phyloP scores from a whole-genome alignment of 2,797 vertebrate species.

The Platyrinchus mystaceus region DNA sequence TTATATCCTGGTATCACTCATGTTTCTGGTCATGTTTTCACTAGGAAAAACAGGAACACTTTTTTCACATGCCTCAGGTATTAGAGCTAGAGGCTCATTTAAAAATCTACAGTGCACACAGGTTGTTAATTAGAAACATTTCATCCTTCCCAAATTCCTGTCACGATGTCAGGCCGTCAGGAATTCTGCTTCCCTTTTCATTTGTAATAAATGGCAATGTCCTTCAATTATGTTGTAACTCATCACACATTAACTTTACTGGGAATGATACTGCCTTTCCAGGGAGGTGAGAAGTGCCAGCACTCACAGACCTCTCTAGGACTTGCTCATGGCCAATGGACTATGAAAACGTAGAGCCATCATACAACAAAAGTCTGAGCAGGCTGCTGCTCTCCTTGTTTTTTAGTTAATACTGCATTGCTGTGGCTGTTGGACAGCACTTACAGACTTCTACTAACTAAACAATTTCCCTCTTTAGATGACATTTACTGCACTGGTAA shows the following conservation, averaged over 20 bases:
- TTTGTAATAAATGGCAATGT: slow-evolving; percentile 4
- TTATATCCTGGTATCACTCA: background rate
- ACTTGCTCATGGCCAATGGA: background rate
- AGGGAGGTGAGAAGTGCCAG: background rate
- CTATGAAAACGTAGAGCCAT: background rate
- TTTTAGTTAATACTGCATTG: background rate
- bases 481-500: background rate
- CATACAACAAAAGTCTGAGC: background rate
- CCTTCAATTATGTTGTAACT: background rate
- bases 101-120: background rate
- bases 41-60: background rate
- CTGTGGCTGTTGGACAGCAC: background rate
- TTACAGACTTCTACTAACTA: background rate
- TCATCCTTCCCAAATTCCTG: background rate
- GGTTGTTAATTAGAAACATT: slow-evolving; percentile 15
- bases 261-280: background rate
- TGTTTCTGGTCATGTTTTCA: background rate
- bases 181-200: background rate
- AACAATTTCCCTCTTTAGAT: background rate
- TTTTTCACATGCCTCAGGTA: background rate
- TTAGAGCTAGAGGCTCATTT: background rate
- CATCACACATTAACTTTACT: background rate
- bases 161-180: background rate
- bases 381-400: background rate
- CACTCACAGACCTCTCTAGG: background rate